A percentile compares a stretch with the other conserved stretches of the same genome.
Evolutionary conservation across 1,140 invertebrate genomes (phyloP).

Genomic region (Berghia stephanieae): DNA sequence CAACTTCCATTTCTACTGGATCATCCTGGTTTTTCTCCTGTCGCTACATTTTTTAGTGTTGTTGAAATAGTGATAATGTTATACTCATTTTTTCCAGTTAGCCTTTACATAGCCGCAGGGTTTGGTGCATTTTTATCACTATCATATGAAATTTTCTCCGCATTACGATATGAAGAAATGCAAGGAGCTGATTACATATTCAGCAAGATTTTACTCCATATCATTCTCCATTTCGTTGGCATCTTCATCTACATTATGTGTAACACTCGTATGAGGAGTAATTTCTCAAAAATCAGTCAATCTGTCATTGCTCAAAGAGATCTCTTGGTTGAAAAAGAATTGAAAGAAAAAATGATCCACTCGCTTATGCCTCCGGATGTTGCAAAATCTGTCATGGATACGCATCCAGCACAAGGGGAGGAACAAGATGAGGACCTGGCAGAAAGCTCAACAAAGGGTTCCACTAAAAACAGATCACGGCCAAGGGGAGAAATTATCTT

Average conservation of each 20-base stretch:
- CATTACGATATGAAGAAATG: slow-evolving; percentile 45
- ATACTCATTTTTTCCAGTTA: slow-evolving; percentile 92
- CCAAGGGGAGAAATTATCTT: slow-evolving; percentile 60
- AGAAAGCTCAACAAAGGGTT: slow-evolving; percentile 38
- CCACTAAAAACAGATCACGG: slow-evolving; percentile 39
- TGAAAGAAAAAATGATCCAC: slow-evolving; percentile 97
- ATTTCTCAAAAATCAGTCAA: slow-evolving; percentile 96
- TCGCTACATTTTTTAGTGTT: slow-evolving; percentile 85
- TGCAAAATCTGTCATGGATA: slow-evolving; percentile 81
- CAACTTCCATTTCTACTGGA: slow-evolving; percentile 65
- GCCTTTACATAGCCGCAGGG: slow-evolving; percentile 82
- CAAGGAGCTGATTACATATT: slow-evolving; percentile 65
- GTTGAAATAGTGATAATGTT: slow-evolving; percentile 88
- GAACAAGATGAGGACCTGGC: slow-evolving; percentile 49
- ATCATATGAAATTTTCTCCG: slow-evolving; percentile 76
- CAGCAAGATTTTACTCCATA: slow-evolving; percentile 79
- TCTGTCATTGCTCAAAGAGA: slow-evolving; percentile 86
- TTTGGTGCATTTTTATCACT: slow-evolving; percentile 84
- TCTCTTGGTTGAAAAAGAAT: slow-evolving; percentile 89
- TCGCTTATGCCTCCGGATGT: slow-evolving; percentile 95
- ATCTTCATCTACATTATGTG: slow-evolving; percentile 94
- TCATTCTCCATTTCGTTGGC: slow-evolving; percentile 91
- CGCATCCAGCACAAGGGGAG: slow-evolving; percentile 47
- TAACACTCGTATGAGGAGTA: slow-evolving; percentile 82
- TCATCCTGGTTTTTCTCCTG: slow-evolving; percentile 52